phyloP scores from a whole-genome alignment of 2,888 invertebrate species.

The Agriopis leucophaearia region DNA sequence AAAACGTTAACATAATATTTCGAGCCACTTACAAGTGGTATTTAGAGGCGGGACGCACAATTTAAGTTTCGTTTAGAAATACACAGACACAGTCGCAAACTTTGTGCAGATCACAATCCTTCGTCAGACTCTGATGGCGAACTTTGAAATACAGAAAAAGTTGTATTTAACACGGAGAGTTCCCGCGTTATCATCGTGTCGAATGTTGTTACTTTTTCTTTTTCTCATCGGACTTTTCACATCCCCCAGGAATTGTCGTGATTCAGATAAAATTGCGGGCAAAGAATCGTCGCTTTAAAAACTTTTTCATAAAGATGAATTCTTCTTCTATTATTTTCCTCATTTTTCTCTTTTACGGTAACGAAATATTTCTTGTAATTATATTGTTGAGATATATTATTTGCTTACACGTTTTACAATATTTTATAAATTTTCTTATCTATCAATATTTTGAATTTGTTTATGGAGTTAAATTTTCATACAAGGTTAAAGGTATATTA shows the following conservation, averaged over 20 bases:
- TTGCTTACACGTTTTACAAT: no score
- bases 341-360: conserved; percentile 12
- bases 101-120: conserved; percentile 74
- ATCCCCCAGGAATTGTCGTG: conserved; percentile 44
- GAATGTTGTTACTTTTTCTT: conserved; percentile 49
- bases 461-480: no score
- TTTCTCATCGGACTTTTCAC: conserved; percentile 48
- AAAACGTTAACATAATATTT: conserved; percentile 35
- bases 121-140: conserved; percentile 74
- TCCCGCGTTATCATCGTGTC: conserved; percentile 49
- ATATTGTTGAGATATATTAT: neutral
- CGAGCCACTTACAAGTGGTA: conserved; percentile 75
- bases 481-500: no score
- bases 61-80: conserved; percentile 65
- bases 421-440: no score
- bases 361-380: conserved; percentile 12
- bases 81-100: conserved; percentile 66
- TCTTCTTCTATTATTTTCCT: conserved; percentile 23
- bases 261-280: conserved; percentile 48
- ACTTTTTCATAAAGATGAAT: conserved; percentile 43
- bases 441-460: no score
- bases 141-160: conserved; percentile 52
- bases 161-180: conserved; percentile 47
- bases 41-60: conserved; percentile 65
- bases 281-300: conserved; percentile 48